Conservation (phyloP, 2,113 vertebrate species). For the Pycnonotus jocosus region DNA sequence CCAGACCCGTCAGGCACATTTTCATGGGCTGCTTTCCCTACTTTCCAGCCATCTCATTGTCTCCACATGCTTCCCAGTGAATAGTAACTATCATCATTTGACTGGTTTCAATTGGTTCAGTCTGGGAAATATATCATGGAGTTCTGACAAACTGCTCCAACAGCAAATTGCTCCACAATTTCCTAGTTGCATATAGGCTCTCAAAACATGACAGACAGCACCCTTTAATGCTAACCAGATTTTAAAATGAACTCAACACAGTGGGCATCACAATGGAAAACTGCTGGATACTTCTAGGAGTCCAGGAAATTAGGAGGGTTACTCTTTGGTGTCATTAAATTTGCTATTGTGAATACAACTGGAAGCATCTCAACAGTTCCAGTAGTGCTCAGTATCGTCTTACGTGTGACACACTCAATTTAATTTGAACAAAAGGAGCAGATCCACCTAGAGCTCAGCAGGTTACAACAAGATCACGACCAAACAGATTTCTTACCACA, state of each 20-base stretch:
- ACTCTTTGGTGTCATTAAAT: slow-evolving; percentile 10
- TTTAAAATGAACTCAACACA: slow-evolving; percentile 8
- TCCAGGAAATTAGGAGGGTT: not conserved
- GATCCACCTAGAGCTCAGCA: not conserved
- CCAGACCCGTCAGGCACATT: slow-evolving; percentile 6
- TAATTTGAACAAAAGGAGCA: not conserved
- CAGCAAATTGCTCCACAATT: slow-evolving; percentile 12
- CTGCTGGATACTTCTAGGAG: slow-evolving; percentile 27
- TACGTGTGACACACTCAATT: not conserved
- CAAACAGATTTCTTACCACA: not conserved
- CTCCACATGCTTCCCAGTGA: not conserved
- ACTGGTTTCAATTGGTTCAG: slow-evolving; percentile 42
- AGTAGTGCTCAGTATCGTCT: not conserved
- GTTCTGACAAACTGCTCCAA: slow-evolving; percentile 23
- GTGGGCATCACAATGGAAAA: slow-evolving; percentile 22
- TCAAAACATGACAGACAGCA: not conserved
- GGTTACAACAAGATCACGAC: not conserved
- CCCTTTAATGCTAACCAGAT: slow-evolving; percentile 45
- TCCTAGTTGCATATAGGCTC: slow-evolving; percentile 1
- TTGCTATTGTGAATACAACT: slow-evolving; percentile 39
- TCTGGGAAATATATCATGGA: slow-evolving; percentile 12
- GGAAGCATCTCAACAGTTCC: slow-evolving; percentile 4
- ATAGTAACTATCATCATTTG: slow-evolving; percentile 8
- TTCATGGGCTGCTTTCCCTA: not conserved
- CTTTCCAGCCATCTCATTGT: slow-evolving; percentile 36